These are phyloP conservation scores for Campylomormyrus numenius DNA, from an alignment of 2,113 vertebrate genomes.

Conservation along the genomic window DNA sequence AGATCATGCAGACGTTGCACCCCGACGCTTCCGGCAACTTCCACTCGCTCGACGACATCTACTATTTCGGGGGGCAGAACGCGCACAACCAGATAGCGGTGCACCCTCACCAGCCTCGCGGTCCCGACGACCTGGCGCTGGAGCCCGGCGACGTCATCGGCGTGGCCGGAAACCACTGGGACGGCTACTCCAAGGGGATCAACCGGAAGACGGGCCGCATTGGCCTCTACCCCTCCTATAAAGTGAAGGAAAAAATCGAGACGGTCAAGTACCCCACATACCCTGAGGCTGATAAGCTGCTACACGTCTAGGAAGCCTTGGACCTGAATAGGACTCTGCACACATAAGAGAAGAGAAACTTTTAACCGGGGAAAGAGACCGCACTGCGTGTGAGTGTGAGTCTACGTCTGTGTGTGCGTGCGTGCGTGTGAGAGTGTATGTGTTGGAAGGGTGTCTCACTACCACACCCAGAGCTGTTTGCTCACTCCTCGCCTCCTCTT, in stretches of 20 bases:
- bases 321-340: conserved; percentile 22
- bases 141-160: conserved; percentile 80
- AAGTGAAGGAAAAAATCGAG: conserved; percentile 83
- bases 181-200: conserved; percentile 83
- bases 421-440: background rate
- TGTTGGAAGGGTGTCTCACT: background rate
- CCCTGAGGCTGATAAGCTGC: conserved; percentile 75
- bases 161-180: conserved; percentile 84
- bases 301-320: conserved; percentile 31
- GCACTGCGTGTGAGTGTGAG: conserved; percentile 24
- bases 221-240: conserved; percentile 82
- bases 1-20: conserved; percentile 86
- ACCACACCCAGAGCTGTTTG: background rate
- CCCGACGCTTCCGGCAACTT: conserved; percentile 78
- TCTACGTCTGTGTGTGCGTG: conserved; percentile 12
- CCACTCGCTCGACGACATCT: conserved; percentile 83
- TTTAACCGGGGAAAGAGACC: conserved; percentile 20
- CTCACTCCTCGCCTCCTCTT: conserved; percentile 14
- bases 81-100: conserved; percentile 83
- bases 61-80: conserved; percentile 86
- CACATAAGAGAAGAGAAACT: conserved; percentile 15
- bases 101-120: conserved; percentile 72
- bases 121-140: conserved; percentile 74
- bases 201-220: conserved; percentile 78
- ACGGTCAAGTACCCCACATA: conserved; percentile 82